Evolutionary conservation across 2,797 vertebrate genomes (phyloP).

Genomic region (Acanthis flammea): DNA sequence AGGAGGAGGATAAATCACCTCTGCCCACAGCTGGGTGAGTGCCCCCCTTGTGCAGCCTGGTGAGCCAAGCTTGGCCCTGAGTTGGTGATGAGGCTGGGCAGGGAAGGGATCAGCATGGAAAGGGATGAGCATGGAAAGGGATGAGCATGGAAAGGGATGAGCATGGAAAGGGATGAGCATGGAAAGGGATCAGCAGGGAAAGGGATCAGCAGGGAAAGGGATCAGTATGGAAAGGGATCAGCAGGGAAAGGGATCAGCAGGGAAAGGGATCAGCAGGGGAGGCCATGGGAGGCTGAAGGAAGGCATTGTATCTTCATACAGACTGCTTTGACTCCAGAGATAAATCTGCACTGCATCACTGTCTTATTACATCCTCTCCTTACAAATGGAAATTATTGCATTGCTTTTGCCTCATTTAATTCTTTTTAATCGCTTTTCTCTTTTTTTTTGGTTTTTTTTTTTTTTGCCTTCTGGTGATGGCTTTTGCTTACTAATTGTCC

Average conservation of each 20-base stretch:
- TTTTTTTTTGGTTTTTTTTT: too few relatives aligned
- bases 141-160: too few relatives aligned
- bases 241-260: background rate
- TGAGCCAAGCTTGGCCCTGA: background rate
- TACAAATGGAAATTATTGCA: slow-evolving; percentile 66
- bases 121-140: background rate
- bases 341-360: slow-evolving; percentile 48
- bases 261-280: too few relatives aligned
- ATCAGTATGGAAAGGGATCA: too few relatives aligned
- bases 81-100: background rate
- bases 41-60: background rate
- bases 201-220: background rate
- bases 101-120: background rate
- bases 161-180: background rate
- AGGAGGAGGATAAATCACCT: slow-evolving; percentile 21
- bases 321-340: slow-evolving; percentile 25
- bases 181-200: too few relatives aligned
- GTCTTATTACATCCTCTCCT: slow-evolving; percentile 38
- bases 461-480: slow-evolving; percentile 23
- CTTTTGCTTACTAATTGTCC: slow-evolving; percentile 43
- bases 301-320: slow-evolving; percentile 16
- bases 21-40: background rate
- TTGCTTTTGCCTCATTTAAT: slow-evolving; percentile 68
- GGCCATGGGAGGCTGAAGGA: background rate
- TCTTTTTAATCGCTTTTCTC: slow-evolving; percentile 34